These are phyloP conservation scores for Limnephilus rhombicus DNA, from an alignment of 2,888 invertebrate species.

Conservation along the genomic window DNA sequence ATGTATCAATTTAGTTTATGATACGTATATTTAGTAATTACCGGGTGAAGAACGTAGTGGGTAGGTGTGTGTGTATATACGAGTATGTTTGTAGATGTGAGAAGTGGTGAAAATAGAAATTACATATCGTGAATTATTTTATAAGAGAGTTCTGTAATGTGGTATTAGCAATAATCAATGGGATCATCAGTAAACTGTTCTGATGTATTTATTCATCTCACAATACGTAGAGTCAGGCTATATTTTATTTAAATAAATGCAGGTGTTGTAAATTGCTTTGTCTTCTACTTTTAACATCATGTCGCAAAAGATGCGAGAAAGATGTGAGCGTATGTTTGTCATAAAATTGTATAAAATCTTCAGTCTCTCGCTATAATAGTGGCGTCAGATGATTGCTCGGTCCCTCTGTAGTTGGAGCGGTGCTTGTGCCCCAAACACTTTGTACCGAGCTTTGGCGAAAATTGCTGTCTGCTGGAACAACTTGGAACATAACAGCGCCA, in stretches of 20 bases:
- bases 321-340: not conserved
- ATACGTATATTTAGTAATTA: too few species aligned
- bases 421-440: slow-evolving; percentile 23
- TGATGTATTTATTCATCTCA: too few species aligned
- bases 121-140: too few species aligned
- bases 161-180: not conserved
- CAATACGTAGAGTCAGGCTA: too few species aligned
- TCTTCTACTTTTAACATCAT: not conserved
- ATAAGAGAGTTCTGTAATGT: not conserved
- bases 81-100: too few species aligned
- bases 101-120: too few species aligned
- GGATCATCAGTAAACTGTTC: too few species aligned
- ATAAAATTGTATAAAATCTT: not conserved
- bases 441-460: slow-evolving; percentile 2
- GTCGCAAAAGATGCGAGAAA: not conserved
- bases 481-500: slow-evolving; percentile 27
- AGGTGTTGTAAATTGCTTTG: not conserved
- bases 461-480: slow-evolving; percentile 42
- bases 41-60: too few species aligned
- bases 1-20: too few species aligned
- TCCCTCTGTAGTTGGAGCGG: not conserved
- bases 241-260: not conserved
- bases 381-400: slow-evolving; percentile 23
- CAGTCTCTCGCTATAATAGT: slow-evolving; percentile 15
- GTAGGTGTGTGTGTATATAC: too few species aligned